A percentile compares a stretch with the other conserved stretches of the same genome.
Conservation (phyloP, 2,888 invertebrate genomes). For the Volucella bombylans region DNA sequence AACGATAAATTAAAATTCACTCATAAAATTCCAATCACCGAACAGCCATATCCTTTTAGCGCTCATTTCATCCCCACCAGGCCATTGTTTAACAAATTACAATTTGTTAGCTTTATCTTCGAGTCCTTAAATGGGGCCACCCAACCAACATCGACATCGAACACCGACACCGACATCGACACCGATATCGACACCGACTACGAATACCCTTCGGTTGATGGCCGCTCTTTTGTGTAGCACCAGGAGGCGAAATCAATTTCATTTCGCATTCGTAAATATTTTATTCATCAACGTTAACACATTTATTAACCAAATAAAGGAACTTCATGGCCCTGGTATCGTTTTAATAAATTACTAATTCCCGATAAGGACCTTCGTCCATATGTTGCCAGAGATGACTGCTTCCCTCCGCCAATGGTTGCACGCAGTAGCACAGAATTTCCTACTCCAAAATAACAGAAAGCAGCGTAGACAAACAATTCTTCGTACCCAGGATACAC, state of each 20-base stretch:
- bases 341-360: slow-evolving; percentile 73
- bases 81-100: slow-evolving; percentile 49
- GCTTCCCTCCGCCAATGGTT: slow-evolving; percentile 16
- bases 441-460: slow-evolving; percentile 19
- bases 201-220: background rate
- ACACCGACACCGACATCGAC: too few relatives aligned
- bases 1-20: slow-evolving; percentile 36
- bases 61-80: background rate
- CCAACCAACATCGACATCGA: background rate
- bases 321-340: slow-evolving; percentile 64
- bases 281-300: slow-evolving; percentile 74
- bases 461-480: slow-evolving; percentile 46
- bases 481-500: slow-evolving; percentile 4
- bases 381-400: slow-evolving; percentile 46
- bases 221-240: too few relatives aligned
- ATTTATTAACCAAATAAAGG: slow-evolving; percentile 71
- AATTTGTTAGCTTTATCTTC: slow-evolving; percentile 42
- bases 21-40: slow-evolving; percentile 55
- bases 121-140: slow-evolving; percentile 22
- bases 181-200: background rate
- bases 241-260: slow-evolving; percentile 63
- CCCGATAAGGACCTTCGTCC: slow-evolving; percentile 68
- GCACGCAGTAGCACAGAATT: slow-evolving; percentile 31
- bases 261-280: slow-evolving; percentile 71
- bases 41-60: slow-evolving; percentile 17